These are phyloP conservation scores for Yponomeuta malinellus DNA, from an alignment of 2,888 invertebrate genomes.

Conservation along the genomic window DNA sequence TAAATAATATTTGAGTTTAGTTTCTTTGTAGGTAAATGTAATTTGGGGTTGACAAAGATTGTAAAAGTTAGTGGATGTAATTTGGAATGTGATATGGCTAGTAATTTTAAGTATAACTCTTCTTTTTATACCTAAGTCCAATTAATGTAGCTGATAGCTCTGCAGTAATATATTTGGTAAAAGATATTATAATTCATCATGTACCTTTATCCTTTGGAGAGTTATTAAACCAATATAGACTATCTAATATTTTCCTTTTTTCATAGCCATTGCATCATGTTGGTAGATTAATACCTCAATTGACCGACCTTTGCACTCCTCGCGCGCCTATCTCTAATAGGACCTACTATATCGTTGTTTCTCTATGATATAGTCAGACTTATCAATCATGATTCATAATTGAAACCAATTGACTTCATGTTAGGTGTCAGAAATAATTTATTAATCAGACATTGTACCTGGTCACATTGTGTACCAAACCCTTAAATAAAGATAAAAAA, in stretches of 20 bases:
- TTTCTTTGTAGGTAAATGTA: not conserved
- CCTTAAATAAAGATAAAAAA: too few relatives aligned
- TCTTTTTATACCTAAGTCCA: conserved; percentile 12
- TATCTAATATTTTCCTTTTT: not conserved
- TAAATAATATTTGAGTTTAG: not conserved
- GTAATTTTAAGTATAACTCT: conserved; percentile 7
- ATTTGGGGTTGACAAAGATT: conserved; percentile 1
- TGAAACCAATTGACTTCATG: not conserved
- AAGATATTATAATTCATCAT: not conserved
- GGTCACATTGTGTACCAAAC: too few relatives aligned
- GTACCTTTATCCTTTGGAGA: not conserved
- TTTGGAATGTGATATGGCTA: conserved; percentile 13
- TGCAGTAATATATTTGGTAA: not conserved
- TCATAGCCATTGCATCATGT: not conserved
- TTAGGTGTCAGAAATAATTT: not conserved
- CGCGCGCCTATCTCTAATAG: not conserved
- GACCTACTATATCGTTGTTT: too few relatives aligned
- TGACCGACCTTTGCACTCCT: not conserved
- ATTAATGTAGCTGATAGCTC: not conserved
- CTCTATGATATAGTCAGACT: too few relatives aligned
- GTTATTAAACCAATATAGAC: not conserved
- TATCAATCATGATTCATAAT: not conserved
- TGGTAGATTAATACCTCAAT: not conserved
- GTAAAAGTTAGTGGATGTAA: conserved; percentile 11
- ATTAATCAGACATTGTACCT: not conserved